Base-by-base conservation (phyloP, 2,113 vertebrate species). In the Syrrhaptes paradoxus region DNA sequence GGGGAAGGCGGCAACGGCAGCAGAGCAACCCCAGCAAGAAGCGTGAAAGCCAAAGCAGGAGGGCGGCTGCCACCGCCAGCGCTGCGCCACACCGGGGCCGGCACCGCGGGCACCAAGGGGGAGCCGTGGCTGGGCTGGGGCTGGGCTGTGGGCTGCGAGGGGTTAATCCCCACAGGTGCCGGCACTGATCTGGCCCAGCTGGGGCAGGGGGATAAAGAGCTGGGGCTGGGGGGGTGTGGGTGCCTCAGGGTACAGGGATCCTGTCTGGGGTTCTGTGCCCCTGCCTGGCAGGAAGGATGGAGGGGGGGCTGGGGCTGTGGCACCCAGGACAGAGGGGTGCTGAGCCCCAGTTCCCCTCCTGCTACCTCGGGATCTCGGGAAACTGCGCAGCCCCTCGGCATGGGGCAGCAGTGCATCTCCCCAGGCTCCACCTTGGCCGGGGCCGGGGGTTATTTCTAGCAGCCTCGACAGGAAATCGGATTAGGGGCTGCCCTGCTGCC, bases 31-130 rank as follows among this genome's bases (percentile, higher is more conserved):
- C 52, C 29, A 1, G 79, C 20, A 34, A 77, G 67, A 68, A 58
- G 72, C 13, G 29, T 38, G 85, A 80, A 93, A 86, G 67, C 67
- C 74, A 62, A 66, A 2, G 38, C 1, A 7, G 34, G 54, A 92
- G 72, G 48, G 48, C 11, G 49, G 59, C 59, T n/a, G 52, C 38
- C 38, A 41, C 46, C 2, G 6, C 15, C 24, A 87, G 71, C 1
- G 2, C 66, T 2, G 2, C 7, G 3, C 43, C 52, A 34, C 58
- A 26, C 62, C 3, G 1, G 57, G 70, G 31, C 65, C 2, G 13
- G 17, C 32, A 28, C 28, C 1, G 5, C 1, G 2, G 29, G 54
- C 61, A 38, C 43, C 1, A 1, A 62, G 31, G 4, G 3, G 68
- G 31, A 93, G 45, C 55, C 2, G 8, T 1, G 34, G 41, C 41